Evolutionary conservation across 2,888 invertebrate genomes (phyloP), one percentile per base, ranked within the genome.

Genomic region (Acleris laterana): DNA sequence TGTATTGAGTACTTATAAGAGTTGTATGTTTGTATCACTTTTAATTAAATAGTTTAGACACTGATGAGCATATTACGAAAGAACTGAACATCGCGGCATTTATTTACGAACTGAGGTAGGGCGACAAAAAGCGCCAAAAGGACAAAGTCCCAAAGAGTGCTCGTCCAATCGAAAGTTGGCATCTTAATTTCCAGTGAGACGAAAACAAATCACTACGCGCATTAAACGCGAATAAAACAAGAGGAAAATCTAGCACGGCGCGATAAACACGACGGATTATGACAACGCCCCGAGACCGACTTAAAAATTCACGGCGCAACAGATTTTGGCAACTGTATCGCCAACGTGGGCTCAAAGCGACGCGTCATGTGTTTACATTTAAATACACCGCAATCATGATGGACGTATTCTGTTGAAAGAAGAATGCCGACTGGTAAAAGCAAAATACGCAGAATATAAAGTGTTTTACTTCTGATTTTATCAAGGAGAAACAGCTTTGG

Each of bases 291-390:
- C 78, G 77, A 77, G 70, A 69, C 68, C 72, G 75, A 83, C 80
- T 83, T 74, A 69, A 77, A 79, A 76, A 71, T 66, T 66, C 74
- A 75, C 84, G 81, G 75, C 91, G 90, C 85, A 87, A 76, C 84
- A 88, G 73, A 78, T 82, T 83, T 90, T 93, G 92, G 92, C 92
- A 91, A 73, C 72, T 61, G 65, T 63, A 62, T 61, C 70, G 68
- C 74, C 72, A 70, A 83, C 84, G 85, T 83, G 84, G 85, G 85
- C 80, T 78, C 80, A 66, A 71, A 66, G 71, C 72, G 72, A 70
- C 68, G 74, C 78, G 80, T 79, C 80, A 79, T 69, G 69, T 83
- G 82, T 85, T 85, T 83, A 82, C 80, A 77, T 76, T 77, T 73
- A 71, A 72, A 75, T 71, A 69, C 72, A 72, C 77, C 75, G 70